Conservation (phyloP, 2,888 invertebrate species). For the Polietes domitor region DNA sequence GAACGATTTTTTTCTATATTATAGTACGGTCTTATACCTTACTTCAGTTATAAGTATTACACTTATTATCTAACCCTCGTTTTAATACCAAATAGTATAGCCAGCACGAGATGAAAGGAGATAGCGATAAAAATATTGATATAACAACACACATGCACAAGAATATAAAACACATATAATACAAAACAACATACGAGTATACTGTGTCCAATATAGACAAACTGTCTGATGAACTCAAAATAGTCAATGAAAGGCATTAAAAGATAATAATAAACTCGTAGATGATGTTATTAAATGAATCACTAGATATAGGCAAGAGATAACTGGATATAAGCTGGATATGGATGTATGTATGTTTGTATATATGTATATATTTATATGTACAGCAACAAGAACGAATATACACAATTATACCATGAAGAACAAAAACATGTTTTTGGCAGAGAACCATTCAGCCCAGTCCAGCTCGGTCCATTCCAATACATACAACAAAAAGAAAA, state of each 20-base stretch:
- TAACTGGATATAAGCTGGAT: neutral
- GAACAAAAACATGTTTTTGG: neutral
- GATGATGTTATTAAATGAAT: conserved; percentile 11
- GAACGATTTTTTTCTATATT: too few species aligned
- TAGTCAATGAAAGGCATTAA: neutral
- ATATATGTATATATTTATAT: neutral
- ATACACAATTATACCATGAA: neutral
- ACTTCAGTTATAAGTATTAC: too few species aligned
- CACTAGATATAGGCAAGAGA: neutral
- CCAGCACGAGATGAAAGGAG: neutral
- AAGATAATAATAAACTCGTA: neutral
- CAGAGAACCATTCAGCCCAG: neutral
- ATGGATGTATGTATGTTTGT: too few species aligned
- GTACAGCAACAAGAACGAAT: neutral
- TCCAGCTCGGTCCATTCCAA: too few species aligned
- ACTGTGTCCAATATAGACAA: neutral
- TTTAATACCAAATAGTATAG: neutral
- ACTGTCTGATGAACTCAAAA: neutral
- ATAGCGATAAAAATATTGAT: neutral
- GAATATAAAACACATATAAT: neutral
- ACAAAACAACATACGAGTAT: too few species aligned
- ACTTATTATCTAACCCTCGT: too few species aligned
- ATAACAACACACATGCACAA: neutral
- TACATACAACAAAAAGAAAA: neutral
- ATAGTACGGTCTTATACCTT: too few species aligned